phyloP scores from a whole-genome alignment of 2,888 invertebrate species.

The Acanthacorydalis orientalis region DNA sequence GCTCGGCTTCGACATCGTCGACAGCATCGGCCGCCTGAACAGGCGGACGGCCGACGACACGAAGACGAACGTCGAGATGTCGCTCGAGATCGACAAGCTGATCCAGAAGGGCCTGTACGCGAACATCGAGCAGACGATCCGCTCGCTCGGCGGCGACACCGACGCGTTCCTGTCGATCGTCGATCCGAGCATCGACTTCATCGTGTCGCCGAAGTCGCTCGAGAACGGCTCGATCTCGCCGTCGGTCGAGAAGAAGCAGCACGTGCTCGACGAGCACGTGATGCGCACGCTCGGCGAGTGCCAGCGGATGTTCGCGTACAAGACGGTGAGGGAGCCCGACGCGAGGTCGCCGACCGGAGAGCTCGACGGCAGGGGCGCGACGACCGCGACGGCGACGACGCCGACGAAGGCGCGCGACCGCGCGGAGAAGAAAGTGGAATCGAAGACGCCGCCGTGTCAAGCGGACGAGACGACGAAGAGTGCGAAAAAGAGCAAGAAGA shows the following conservation, averaged over 20 bases:
- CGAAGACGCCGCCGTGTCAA: too few species aligned
- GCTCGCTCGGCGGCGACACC: conserved; percentile 15
- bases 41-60: conserved; percentile 14
- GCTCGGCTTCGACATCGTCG: not conserved
- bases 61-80: conserved; percentile 24
- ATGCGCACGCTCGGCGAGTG: conserved; percentile 5
- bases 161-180: conserved; percentile 17
- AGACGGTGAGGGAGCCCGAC: not conserved
- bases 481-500: not conserved
- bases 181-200: not conserved
- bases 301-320: conserved; percentile 3
- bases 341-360: not conserved
- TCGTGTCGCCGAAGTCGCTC: not conserved
- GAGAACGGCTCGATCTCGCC: not conserved
- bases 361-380: not conserved
- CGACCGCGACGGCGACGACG: not conserved
- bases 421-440: not conserved
- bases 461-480: not conserved
- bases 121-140: conserved; percentile 23
- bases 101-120: conserved; percentile 25
- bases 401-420: not conserved
- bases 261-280: not conserved
- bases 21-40: conserved; percentile 5
- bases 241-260: not conserved
- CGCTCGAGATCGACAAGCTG: conserved; percentile 24